Evolutionary conservation across 2,888 invertebrate genomes (phyloP), one percentile per base, ranked within the genome.

Genomic region (Nezara viridula): DNA sequence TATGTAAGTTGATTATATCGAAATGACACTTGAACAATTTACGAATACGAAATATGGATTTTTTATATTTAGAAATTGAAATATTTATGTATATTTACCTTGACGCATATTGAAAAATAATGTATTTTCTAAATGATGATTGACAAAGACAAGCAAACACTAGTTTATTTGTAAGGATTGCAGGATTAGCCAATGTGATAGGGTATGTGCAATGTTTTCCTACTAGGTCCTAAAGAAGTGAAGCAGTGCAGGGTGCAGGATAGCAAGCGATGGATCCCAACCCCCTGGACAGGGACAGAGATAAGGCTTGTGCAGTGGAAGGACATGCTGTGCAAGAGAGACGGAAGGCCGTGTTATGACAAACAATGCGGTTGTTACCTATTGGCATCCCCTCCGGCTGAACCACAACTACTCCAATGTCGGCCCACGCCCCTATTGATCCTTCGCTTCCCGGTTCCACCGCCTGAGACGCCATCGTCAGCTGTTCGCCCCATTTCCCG

Each of bases 391-490:
- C 86, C 52, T 21, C 32, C 50, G 40, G 19, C 44, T n/a, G 86
- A 24, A 27, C 44, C 40, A 32, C 37, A 52, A 86, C 86, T 86
- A 55, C 52, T 52, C 37, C 50, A 32, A 40, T 14, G 14, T 14
- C n/a, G 40, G 86, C 86, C 49, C 40, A 86, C 86, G 86, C 86
- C 86, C 86, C 86, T 86, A 86, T 86, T 60, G 86, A 86, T 86
- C 55, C 32, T 32, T 40, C 55, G 16, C 16, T 55, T 86, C 52
- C 55, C 16, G 40, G n/a, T 40, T 40, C 37, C 55, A 3, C 86
- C 86, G 60, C 86, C 86, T 14, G 60, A 24, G 40, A 32, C 86
- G 86, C 86, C 86, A 52, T 52, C 55, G 86, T 55, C 52, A 55
- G 50, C 55, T 40, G 32, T 73, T 27, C 27, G 14, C 27, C 24